Percentiles rank a stretch among this genome's conserved stretches.
These are phyloP conservation scores for Sebastes hopkinsi DNA, from an alignment of 2,797 vertebrate species.

Conservation along the genomic window DNA sequence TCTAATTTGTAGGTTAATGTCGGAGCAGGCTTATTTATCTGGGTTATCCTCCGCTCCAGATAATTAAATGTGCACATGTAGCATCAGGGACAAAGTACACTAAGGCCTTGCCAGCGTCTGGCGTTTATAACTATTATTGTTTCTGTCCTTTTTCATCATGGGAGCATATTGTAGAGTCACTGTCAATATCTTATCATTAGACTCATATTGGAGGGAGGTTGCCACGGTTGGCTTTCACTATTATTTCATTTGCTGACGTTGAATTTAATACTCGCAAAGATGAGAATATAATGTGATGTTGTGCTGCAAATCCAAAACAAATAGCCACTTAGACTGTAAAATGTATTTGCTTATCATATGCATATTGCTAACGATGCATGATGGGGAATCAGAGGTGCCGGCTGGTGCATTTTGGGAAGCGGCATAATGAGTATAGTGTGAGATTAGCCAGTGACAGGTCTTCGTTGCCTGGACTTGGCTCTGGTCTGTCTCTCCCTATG, in stretches of 20 bases:
- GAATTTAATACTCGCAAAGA: constrained; percentile 15
- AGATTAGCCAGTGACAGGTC: constrained; percentile 69
- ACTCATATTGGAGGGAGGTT: neutral
- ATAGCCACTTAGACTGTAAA: constrained; percentile 30
- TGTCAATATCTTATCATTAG: constrained; percentile 17
- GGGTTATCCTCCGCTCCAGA: constrained; percentile 63
- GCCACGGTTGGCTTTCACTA: constrained; percentile 13
- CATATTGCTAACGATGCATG: constrained; percentile 43
- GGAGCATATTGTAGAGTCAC: constrained; percentile 6
- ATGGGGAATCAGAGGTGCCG: constrained; percentile 32
- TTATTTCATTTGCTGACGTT: constrained; percentile 19
- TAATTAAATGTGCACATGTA: constrained; percentile 60
- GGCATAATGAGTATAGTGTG: constrained; percentile 64
- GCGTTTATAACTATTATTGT: constrained; percentile 39
- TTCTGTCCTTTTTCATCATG: constrained; percentile 37
- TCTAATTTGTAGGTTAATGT: constrained; percentile 80
- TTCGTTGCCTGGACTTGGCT: constrained; percentile 64
- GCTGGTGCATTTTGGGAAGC: constrained; percentile 64
- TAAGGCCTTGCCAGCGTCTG: constrained; percentile 44
- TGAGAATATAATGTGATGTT: constrained; percentile 10
- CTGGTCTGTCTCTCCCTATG: constrained; percentile 67
- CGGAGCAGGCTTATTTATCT: constrained; percentile 67
- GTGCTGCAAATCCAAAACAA: constrained; percentile 34
- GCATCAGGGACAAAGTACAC: constrained; percentile 50
- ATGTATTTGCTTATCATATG: constrained; percentile 15